Base-by-base conservation (phyloP, 2,797 vertebrate genomes). In the Benthosema pterotum region DNA sequence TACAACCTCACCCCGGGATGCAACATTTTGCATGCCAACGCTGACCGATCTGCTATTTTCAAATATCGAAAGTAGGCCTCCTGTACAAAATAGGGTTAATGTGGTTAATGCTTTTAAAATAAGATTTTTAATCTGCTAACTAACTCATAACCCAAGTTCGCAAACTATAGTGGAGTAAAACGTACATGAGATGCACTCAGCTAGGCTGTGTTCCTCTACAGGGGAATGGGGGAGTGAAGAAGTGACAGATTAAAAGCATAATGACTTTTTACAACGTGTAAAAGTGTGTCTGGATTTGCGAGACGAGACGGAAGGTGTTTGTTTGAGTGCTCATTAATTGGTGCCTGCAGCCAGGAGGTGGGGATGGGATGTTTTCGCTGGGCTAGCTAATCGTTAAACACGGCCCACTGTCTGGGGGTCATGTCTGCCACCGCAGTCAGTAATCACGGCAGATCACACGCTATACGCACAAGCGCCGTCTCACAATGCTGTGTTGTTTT, bases 401-500 rank as follows among this genome's bases (percentile, higher is more conserved):
- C 3, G 48, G 49, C 54, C 22, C 5, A 11, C 43, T 48, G 58
- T 65, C n/a, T n/a, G n/a, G n/a, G n/a, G n/a, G n/a, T n/a, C n/a
- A n/a, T n/a, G n/a, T n/a, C 61, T 72, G 66, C 52, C 58, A 16
- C 5, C 53, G 28, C 64, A 67, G 45, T 53, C 43, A 74, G 59
- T 77, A 80, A 85, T 82, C 75, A 79, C 52, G 47, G 56, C 15
- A 15, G 15, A 57, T 78, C 19, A 45, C 25, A 46, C 5, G n/a
- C 60, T 45, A 38, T 38, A 8, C 67, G 50, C 12, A 3, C 70
- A 75, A 59, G 52, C 22, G 19, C n/a, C 15, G 28, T 45, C 25
- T 55, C 6, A 65, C 69, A 45, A 52, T 12, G 0, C 54, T 43
- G 46, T 52, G 51, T 66, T 69, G 70, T 76, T n/a, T 68, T 64